Evolutionary conservation across 2,797 vertebrate genomes (phyloP).

Genomic region (Myotis findleyi): DNA sequence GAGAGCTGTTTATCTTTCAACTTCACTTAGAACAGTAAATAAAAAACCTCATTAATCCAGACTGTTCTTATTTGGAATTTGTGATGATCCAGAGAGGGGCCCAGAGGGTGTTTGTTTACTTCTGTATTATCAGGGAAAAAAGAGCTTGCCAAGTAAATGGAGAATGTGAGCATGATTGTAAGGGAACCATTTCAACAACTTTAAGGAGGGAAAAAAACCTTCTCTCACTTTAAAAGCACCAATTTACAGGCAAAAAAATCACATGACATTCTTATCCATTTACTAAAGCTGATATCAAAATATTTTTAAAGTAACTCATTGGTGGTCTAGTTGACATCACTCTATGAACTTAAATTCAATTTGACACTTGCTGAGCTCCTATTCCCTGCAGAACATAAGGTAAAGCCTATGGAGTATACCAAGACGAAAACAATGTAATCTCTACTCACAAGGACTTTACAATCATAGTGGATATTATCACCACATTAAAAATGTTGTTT

Average conservation of each 20-base stretch:
- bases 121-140: slow-evolving; percentile 61
- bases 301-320: slow-evolving; percentile 40
- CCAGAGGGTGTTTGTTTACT: slow-evolving; percentile 57
- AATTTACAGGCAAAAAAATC: not conserved
- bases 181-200: slow-evolving; percentile 53
- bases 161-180: slow-evolving; percentile 36
- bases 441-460: not conserved
- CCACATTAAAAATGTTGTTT: not conserved
- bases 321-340: not conserved
- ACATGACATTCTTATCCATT: slow-evolving; percentile 43
- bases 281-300: slow-evolving; percentile 36
- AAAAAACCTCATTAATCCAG: slow-evolving; percentile 73
- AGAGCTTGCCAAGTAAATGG: slow-evolving; percentile 55
- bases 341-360: slow-evolving; percentile 11
- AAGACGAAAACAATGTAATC: not conserved
- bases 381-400: not conserved
- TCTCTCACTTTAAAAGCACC: slow-evolving; percentile 40
- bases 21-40: slow-evolving; percentile 70
- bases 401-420: not conserved
- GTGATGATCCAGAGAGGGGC: slow-evolving; percentile 59
- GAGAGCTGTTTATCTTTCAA: slow-evolving; percentile 67
- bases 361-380: not conserved
- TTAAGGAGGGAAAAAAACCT: slow-evolving; percentile 12
- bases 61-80: slow-evolving; percentile 75
- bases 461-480: not conserved